Base-by-base conservation (phyloP, 1,140 invertebrate species). In the Rhopalosiphum padi region DNA sequence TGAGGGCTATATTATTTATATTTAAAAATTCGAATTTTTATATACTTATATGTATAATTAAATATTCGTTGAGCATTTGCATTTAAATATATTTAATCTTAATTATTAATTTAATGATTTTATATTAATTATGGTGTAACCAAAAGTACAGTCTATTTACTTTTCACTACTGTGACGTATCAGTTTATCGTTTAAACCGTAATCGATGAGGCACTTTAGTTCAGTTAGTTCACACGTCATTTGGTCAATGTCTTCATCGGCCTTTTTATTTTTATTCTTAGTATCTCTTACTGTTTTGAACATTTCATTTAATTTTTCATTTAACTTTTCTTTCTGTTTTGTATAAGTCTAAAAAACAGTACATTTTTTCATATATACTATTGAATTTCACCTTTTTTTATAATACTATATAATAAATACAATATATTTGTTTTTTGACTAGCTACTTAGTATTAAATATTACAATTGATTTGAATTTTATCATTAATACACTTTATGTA, bases 151-250 rank as follows among this genome's bases (percentile, higher is more conserved):
- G 23, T 68, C 0, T 82, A 86, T 85, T 37, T 51, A 93, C 91
- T 51, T 93, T 41, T 21, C 8, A 55, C 85, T 25, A n/a, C 37
- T 51, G 68, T 22, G 7, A 5, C 21, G 25, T 41, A 43, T 86
- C 35, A 93, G 11, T 55, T 53, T 93, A 0, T 93, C 37, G 18
- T n/a, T 93, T 18, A 93, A 41, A 85, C 48, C 30, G 37, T 93
- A 53, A 93, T 83, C 82, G 4, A 93, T 86, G 55, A 86, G 85
- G 4, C 41, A 55, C 18, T 93, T 93, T n/a, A 85, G 30, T 25
- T 43, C 51, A 0, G 48, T 55, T 53, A 93, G 43, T 37, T 37
- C n/a, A n/a, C 25, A 0, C 8, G 55, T 86, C 77, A 53, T 93
- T 93, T 93, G 91, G 3, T 53, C 23, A 2, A 93, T 55, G 0